Conservation (phyloP, 2,797 vertebrate species). For the Bufotes viridis region DNA sequence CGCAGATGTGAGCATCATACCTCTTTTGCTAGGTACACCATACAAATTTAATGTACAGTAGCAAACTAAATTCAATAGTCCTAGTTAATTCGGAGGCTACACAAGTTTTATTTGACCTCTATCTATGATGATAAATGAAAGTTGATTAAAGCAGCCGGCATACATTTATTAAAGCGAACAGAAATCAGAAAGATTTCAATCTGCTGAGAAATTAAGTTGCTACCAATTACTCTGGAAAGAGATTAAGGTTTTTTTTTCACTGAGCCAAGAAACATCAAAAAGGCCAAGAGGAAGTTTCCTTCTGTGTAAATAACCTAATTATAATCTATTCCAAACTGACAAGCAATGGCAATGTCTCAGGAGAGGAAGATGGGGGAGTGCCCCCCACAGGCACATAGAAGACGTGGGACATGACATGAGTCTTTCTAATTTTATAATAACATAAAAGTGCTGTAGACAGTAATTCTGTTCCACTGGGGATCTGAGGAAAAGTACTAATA, state of each 20-base stretch:
- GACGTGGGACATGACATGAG: background rate
- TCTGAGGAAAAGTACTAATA: background rate
- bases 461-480: background rate
- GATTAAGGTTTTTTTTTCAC: constrained; percentile 4
- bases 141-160: background rate
- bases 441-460: background rate
- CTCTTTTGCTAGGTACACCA: too few relatives aligned
- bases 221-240: constrained; percentile 40
- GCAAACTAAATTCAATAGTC: too few relatives aligned
- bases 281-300: constrained; percentile 39
- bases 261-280: constrained; percentile 50
- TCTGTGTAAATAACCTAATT: constrained; percentile 41
- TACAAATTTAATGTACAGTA: background rate
- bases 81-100: background rate
- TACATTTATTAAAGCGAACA: background rate
- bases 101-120: too few relatives aligned
- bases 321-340: background rate
- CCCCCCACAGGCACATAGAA: background rate
- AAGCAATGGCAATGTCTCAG: constrained; percentile 11
- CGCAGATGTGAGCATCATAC: too few relatives aligned
- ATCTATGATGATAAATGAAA: background rate
- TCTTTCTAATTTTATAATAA: background rate
- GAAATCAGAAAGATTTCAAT: background rate
- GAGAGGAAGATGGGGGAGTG: background rate
- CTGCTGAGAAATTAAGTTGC: constrained; percentile 28